Percentiles rank a stretch among this genome's conserved stretches.
Evolutionary conservation across 92 coral and sea anemone genomes (phyloP).

Genomic region (Umimayanthus chanpuru): DNA sequence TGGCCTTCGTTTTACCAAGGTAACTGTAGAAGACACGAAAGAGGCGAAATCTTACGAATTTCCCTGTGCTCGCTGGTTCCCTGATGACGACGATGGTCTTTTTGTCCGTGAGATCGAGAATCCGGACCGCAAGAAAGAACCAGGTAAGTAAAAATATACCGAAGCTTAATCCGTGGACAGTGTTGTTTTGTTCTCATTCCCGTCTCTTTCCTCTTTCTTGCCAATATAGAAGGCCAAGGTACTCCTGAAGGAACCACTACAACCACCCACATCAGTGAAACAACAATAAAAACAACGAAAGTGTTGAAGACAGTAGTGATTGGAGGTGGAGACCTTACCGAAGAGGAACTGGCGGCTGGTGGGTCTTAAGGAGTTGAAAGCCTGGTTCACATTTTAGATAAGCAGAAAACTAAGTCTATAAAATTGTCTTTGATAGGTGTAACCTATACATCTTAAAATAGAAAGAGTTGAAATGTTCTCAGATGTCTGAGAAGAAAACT

Average conservation of each 20-base stretch:
- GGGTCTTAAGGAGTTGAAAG: not conserved
- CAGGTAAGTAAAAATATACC: not conserved
- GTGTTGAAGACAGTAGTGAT: conserved; percentile 3
- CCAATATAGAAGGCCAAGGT: not conserved
- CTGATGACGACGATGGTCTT: conserved; percentile 31
- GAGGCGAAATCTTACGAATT: conserved; percentile 10
- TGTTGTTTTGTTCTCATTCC: not conserved
- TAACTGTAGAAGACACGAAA: conserved; percentile 35
- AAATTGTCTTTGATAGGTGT: too few relatives aligned
- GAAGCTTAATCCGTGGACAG: not conserved
- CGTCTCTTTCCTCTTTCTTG: not conserved
- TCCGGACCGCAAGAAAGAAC: conserved; percentile 33
- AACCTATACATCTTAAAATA: too few relatives aligned
- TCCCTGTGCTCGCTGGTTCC: conserved; percentile 40
- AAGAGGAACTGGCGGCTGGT: conserved; percentile 30
- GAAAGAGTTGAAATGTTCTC: too few relatives aligned
- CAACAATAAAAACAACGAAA: conserved; percentile 29
- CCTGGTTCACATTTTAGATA: not conserved
- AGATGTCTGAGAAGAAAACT: not conserved
- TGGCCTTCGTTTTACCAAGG: not conserved
- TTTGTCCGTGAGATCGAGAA: conserved; percentile 29
- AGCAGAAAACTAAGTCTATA: too few relatives aligned
- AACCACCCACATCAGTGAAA: conserved; percentile 11
- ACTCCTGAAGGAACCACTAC: not conserved
- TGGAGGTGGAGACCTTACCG: conserved; percentile 1